Base-by-base conservation (phyloP, 2,113 vertebrate species). In the Cyanistes caeruleus region DNA sequence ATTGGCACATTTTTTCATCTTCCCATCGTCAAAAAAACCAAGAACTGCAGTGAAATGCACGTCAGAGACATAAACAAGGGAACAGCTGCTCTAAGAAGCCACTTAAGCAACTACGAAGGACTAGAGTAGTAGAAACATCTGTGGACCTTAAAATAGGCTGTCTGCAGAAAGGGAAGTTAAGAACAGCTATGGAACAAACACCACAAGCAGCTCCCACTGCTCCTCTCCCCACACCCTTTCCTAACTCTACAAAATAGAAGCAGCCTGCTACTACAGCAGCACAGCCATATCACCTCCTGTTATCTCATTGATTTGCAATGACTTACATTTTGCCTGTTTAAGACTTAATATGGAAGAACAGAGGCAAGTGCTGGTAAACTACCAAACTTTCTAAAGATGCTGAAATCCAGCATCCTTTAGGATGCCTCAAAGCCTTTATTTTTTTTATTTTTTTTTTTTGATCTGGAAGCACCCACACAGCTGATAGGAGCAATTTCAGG, bases 131-230 rank as follows among this genome's bases (percentile, higher is more conserved):
- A 93, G 92, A 93, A 91, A 96, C 92, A 97, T 78, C 96, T 95
- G 90, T 51, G 80, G 72, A 91, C 90, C 93, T 86, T 94, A 94
- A 95, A 96, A 95, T 88, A 93, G 89, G 64, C 85, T 84, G 64
- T 86, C 78, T 85, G 79, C 78, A 87, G 72, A 41, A 72, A 75
- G 28, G 28, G 72, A 94, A 93, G 56, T 83, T 86, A 77, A 78
- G 37, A 75, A 63, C n/a, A 67, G 51, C 80, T 17, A 31, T 15
- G 28, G 74, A 91, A 43, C 17, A 79, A 87, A 87, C 22, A 58
- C 4, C 55, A 80, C 33, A 53, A 44, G 31, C 48, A 80, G 55
- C 44, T 81, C 39, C 63, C 17, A 16, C 41, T 37, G 27, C n/a
- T 84, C n/a, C 58, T 75, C 65, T 78, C 28, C 68, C 89, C 37